Percentiles rank a stretch among this genome's conserved stretches.
phyloP scores from a whole-genome alignment of 2,888 invertebrate species.

The Torymus auratus region DNA sequence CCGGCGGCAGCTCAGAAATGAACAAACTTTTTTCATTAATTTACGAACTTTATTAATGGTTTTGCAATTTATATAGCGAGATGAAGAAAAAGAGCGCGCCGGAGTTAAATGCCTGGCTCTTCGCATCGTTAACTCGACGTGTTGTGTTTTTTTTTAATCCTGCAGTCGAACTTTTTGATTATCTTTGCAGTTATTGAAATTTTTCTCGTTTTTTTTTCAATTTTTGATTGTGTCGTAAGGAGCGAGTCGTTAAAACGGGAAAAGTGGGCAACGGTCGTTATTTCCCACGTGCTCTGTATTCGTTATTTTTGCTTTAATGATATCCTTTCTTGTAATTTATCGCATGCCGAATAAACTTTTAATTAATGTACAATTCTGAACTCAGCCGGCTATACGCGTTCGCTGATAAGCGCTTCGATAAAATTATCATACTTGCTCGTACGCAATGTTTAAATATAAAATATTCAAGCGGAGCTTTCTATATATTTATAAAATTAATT shows the following conservation, averaged over 20 bases:
- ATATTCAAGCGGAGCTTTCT: too few relatives aligned
- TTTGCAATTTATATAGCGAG: conserved; percentile 15
- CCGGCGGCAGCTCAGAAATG: not conserved
- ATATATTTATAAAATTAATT: too few relatives aligned
- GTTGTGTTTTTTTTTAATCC: not conserved
- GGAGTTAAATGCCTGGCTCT: not conserved
- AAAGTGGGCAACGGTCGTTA: conserved; percentile 5
- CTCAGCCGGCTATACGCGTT: not conserved
- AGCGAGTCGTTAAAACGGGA: conserved; percentile 14
- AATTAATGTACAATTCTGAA: conserved; percentile 21
- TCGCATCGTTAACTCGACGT: not conserved
- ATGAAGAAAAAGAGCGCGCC: not conserved
- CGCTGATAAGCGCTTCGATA: conserved; percentile 11
- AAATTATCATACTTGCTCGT: not conserved
- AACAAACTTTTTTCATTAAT: conserved; percentile 40
- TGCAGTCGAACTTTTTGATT: conserved; percentile 5
- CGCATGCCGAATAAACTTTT: conserved; percentile 27
- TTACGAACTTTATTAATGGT: conserved; percentile 31
- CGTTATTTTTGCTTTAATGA: conserved; percentile 19
- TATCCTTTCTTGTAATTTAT: conserved; percentile 37
- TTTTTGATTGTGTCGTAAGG: conserved; percentile 12
- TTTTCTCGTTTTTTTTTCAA: not conserved
- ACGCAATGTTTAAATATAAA: not conserved
- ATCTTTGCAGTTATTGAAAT: not conserved
- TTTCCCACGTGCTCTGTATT: conserved; percentile 2